These are phyloP conservation scores for Syngnathus acus DNA, from an alignment of 2,797 vertebrate genomes.

Conservation along the genomic window DNA sequence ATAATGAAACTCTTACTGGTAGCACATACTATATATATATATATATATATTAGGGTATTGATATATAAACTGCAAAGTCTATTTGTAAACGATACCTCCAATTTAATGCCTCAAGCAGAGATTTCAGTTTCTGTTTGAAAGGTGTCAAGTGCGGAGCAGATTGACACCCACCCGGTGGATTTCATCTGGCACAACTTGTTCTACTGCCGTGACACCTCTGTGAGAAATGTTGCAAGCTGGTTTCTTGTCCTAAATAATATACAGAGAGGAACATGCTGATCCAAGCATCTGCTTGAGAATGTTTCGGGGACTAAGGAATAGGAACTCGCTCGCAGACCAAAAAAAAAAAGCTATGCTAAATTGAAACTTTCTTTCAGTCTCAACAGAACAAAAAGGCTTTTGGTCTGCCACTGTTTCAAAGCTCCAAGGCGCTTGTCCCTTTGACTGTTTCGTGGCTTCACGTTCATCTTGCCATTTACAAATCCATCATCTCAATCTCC, in stretches of 20 bases:
- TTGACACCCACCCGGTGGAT: conserved; percentile 21
- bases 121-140: conserved; percentile 27
- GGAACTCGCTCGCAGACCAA: conserved; percentile 15
- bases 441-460: conserved; percentile 12
- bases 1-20: neutral
- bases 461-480: conserved; percentile 44
- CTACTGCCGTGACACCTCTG: conserved; percentile 35
- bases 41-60: too few relatives aligned
- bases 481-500: conserved; percentile 50
- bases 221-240: conserved; percentile 46
- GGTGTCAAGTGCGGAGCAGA: conserved; percentile 37
- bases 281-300: conserved; percentile 30
- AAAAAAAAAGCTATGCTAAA: conserved; percentile 28
- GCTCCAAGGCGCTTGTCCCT: neutral
- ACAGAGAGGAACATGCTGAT: conserved; percentile 45
- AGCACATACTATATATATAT: neutral
- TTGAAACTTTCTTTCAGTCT: conserved; percentile 40
- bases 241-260: conserved; percentile 45
- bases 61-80: neutral
- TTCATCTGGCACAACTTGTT: conserved; percentile 37
- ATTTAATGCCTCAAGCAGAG: neutral
- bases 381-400: too few relatives aligned
- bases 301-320: conserved; percentile 33
- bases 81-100: conserved; percentile 4
- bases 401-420: neutral